Evolutionary conservation across 2,888 invertebrate genomes (phyloP).

Genomic region (Lycophotia porphyrea): DNA sequence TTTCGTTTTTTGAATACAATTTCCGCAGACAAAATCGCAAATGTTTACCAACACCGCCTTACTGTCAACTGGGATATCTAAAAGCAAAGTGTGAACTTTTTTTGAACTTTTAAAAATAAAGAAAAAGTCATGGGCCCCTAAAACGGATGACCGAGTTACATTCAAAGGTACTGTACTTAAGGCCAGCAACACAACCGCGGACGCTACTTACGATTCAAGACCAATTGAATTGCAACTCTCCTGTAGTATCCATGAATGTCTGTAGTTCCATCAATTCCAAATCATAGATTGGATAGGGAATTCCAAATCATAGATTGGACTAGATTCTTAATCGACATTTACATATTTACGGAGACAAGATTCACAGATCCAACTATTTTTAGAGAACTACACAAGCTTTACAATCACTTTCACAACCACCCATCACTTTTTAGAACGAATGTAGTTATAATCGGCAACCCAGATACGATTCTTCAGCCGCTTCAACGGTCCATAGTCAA

Average conservation of each 20-base stretch:
- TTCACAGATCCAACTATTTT: conserved; percentile 9
- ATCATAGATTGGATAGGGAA: conserved; percentile 28
- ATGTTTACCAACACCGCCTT: not conserved
- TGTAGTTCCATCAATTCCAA: too few species aligned
- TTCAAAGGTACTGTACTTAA: not conserved
- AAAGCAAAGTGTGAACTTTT: too few species aligned
- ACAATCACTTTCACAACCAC: not conserved
- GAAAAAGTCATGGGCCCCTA: not conserved
- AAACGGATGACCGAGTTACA: not conserved
- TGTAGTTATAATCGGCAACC: conserved; percentile 11
- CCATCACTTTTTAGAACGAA: not conserved
- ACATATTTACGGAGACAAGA: conserved; percentile 21
- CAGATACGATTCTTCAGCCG: conserved; percentile 27
- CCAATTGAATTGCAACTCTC: conserved; percentile 39
- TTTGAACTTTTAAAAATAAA: not conserved
- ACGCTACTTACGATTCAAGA: conserved; percentile 6
- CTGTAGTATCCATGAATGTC: conserved; percentile 8
- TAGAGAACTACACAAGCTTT: not conserved
- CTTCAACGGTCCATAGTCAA: conserved; percentile 48
- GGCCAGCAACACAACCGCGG: not conserved
- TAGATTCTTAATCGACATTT: conserved; percentile 34
- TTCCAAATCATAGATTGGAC: conserved; percentile 27
- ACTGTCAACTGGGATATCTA: too few species aligned
- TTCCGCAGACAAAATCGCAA: not conserved
- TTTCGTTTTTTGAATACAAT: not conserved